phyloP scores from a whole-genome alignment of 2,113 vertebrate species.

The Varanus komodoensis region DNA sequence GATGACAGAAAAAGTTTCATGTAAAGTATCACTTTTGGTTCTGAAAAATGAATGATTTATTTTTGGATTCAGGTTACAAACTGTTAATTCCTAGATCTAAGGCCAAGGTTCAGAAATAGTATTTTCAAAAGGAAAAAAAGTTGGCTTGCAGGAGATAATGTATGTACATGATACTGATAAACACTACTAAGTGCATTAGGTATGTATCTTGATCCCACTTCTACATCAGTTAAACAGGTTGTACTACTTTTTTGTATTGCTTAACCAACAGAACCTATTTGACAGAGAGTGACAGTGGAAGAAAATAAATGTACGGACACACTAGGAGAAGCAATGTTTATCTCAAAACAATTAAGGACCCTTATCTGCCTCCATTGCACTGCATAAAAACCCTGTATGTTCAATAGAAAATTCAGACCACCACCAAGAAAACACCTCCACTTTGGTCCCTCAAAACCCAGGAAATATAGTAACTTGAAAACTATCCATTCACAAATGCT shows the following conservation, averaged over 20 bases:
- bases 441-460: not conserved
- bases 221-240: not conserved
- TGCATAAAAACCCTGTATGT: too few relatives aligned
- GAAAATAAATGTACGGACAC: not conserved
- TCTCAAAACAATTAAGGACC: not conserved
- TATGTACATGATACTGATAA: not conserved
- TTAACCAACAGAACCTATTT: not conserved
- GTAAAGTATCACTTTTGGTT: not conserved
- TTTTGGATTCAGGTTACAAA: not conserved
- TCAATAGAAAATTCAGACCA: not conserved
- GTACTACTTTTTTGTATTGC: not conserved
- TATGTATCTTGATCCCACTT: not conserved
- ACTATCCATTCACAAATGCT: not conserved
- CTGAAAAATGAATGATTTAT: not conserved
- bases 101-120: not conserved
- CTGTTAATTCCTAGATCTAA: not conserved
- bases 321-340: not conserved
- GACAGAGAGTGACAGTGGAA: not conserved
- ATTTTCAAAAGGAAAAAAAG: not conserved
- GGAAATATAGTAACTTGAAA: not conserved
- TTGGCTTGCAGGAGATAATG: not conserved
- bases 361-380: not conserved
- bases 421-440: not conserved
- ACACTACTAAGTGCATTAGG: too few relatives aligned
- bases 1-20: not conserved